Conservation (phyloP, 2,888 invertebrate genomes). For the Ferdinandea cuprea region DNA sequence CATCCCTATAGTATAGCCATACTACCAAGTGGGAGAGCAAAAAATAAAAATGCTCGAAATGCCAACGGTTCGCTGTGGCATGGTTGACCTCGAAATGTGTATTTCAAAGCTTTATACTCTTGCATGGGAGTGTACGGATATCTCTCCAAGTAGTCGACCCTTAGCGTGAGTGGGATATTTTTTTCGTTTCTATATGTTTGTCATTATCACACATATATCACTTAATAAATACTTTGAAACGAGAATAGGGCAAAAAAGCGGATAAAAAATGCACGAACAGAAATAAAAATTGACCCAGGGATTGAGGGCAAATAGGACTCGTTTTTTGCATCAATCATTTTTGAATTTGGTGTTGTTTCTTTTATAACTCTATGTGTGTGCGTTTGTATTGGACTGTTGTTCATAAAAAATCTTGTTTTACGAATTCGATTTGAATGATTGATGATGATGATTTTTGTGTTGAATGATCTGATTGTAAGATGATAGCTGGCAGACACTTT, state of each 20-base stretch:
- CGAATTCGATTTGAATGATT: conserved; percentile 55
- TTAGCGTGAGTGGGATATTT: conserved; percentile 36
- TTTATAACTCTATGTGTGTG: conserved; percentile 3
- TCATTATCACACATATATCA: conserved; percentile 39
- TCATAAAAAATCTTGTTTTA: conserved; percentile 29
- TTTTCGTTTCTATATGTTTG: conserved; percentile 13
- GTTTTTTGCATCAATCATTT: conserved; percentile 62
- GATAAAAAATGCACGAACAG: conserved; percentile 8
- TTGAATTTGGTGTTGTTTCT: conserved; percentile 1
- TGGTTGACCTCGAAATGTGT: conserved; percentile 61
- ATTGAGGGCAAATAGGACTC: conserved; percentile 34
- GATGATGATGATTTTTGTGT: conserved; percentile 48
- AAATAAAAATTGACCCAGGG: conserved; percentile 40
- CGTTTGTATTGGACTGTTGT: conserved; percentile 8
- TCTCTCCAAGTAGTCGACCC: conserved; percentile 16
- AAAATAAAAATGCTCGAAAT: conserved; percentile 44
- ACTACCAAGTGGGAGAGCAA: neutral
- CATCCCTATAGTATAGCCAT: too few relatives aligned
- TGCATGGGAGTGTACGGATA: conserved; percentile 8
- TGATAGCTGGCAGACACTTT: conserved; percentile 18
- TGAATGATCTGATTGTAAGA: conserved; percentile 23
- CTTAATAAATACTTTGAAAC: conserved; percentile 33
- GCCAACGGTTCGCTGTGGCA: conserved; percentile 57
- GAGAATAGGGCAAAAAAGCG: neutral
- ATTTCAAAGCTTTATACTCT: conserved; percentile 46